Evolutionary conservation across 2,888 invertebrate genomes (phyloP).

Genomic region (Linyphia triangularis): DNA sequence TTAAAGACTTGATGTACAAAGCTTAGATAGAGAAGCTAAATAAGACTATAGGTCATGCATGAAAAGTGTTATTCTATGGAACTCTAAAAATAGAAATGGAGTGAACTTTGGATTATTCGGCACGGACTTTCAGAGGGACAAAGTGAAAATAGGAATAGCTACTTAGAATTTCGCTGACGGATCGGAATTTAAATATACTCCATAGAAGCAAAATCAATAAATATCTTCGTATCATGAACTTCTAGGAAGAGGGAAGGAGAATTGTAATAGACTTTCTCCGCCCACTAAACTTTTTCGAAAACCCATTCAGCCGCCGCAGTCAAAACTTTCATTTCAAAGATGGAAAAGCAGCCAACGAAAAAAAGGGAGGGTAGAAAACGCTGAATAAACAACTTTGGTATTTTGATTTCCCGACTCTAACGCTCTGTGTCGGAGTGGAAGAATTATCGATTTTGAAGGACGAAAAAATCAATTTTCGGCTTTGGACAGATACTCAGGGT

Average conservation of each 20-base stretch:
- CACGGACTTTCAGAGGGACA: background rate
- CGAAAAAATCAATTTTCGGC: background rate
- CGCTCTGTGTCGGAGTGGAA: no score
- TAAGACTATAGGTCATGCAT: background rate
- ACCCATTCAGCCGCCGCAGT: background rate
- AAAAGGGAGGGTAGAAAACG: background rate
- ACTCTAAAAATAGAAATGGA: background rate
- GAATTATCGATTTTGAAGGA: background rate
- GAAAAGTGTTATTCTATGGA: no score
- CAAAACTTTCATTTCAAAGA: background rate
- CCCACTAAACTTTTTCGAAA: background rate
- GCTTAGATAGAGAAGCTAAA: no score
- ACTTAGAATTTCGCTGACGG: background rate
- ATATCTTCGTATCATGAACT: background rate
- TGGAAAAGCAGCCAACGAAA: no score
- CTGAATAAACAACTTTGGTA: conserved; percentile 60
- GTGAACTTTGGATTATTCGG: background rate
- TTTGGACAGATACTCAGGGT: conserved; percentile 3
- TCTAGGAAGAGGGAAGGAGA: background rate
- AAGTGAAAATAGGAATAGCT: background rate
- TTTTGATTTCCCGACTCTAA: conserved; percentile 48
- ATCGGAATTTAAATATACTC: background rate
- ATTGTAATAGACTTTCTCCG: background rate
- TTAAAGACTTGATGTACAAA: no score
- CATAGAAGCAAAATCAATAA: background rate